Percentiles rank a stretch among this genome's conserved stretches.
Conservation (phyloP, 2,113 vertebrate genomes). For the Panurus biarmicus region DNA sequence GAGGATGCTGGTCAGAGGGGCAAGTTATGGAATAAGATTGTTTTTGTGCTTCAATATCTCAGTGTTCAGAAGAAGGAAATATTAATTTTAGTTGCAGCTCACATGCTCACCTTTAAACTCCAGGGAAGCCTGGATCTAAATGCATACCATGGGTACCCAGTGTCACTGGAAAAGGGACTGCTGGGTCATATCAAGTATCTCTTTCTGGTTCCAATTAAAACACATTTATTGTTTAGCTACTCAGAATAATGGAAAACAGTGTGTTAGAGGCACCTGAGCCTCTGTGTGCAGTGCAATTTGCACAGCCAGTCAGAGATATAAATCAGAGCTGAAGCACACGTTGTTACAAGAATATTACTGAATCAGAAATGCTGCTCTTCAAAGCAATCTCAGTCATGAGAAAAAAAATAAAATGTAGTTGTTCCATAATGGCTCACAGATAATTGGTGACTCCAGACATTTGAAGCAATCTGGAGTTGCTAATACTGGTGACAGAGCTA, state of each 20-base stretch:
- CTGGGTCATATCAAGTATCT: background rate
- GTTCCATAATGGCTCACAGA: background rate
- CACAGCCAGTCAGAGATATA: background rate
- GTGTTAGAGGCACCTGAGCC: background rate
- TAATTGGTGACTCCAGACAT: background rate
- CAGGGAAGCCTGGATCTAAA: background rate
- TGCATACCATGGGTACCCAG: fast-evolving
- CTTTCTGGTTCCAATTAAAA: background rate
- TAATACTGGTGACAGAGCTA: slow-evolving; percentile 55
- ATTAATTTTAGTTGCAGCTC: background rate
- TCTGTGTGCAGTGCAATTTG: background rate
- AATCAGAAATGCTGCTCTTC: background rate
- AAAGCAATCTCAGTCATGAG: background rate
- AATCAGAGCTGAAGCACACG: background rate
- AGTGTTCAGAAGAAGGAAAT: background rate
- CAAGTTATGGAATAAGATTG: background rate
- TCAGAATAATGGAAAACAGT: background rate
- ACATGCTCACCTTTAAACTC: background rate
- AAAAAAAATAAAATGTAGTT: background rate
- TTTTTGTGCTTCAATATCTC: background rate
- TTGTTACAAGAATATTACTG: background rate
- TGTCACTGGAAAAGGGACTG: background rate
- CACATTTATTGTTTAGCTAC: background rate
- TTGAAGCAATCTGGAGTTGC: slow-evolving; percentile 69
- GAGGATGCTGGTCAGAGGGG: background rate